Conservation (phyloP, 2,113 vertebrate species). For the Coptodon rendalli region DNA sequence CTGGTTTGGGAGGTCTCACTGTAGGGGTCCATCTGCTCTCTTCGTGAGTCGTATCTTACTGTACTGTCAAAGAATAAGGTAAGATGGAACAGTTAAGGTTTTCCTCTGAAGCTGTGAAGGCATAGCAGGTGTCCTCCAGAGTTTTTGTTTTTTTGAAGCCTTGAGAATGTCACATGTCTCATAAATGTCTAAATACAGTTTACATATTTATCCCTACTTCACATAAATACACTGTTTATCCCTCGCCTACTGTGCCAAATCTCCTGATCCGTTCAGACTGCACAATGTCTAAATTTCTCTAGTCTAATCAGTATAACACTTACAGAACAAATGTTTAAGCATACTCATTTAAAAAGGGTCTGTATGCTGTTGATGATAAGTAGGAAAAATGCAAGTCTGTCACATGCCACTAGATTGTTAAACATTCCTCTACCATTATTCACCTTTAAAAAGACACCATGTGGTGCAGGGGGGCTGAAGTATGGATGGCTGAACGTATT, state of each 20-base stretch:
- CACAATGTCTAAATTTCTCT: not conserved
- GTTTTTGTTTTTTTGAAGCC: not conserved
- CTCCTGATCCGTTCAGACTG: not conserved
- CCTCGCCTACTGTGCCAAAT: not conserved
- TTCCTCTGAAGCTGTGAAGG: slow-evolving; percentile 16
- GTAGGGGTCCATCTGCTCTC: slow-evolving; percentile 43
- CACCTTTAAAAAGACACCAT: slow-evolving; percentile 27
- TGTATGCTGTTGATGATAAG: not conserved
- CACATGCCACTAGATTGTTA: slow-evolving; percentile 21
- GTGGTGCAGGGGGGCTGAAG: slow-evolving; percentile 15
- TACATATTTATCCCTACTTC: not conserved
- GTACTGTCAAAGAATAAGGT: slow-evolving; percentile 24
- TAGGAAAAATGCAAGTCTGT: not conserved
- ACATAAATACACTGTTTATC: not conserved
- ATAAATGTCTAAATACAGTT: not conserved
- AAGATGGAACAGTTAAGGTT: not conserved
- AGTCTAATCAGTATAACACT: not conserved
- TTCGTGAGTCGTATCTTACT: slow-evolving; percentile 24
- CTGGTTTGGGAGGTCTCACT: slow-evolving; percentile 50
- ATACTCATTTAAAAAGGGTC: not conserved
- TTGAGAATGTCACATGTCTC: not conserved
- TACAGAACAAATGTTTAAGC: not conserved
- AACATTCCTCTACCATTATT: slow-evolving; percentile 47
- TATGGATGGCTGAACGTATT: slow-evolving; percentile 65
- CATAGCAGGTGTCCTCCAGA: slow-evolving; percentile 17